These are phyloP conservation scores for Passer domesticus DNA, from an alignment of 2,113 vertebrate genomes.

Conservation along the genomic window DNA sequence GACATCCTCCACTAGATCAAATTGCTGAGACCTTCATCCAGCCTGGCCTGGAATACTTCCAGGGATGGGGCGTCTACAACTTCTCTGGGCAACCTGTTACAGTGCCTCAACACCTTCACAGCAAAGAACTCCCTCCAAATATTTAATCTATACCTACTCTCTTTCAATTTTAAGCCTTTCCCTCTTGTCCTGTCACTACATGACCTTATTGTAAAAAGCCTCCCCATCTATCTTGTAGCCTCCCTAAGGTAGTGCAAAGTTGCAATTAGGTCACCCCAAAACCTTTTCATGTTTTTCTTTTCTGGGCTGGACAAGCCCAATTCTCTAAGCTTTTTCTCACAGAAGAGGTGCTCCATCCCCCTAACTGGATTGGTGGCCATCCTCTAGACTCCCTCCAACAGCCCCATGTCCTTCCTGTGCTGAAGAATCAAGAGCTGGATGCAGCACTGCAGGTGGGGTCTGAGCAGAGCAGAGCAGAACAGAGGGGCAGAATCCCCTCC, in stretches of 20 bases:
- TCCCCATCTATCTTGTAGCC: not conserved
- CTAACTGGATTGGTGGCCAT: not conserved
- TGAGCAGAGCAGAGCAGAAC: not conserved
- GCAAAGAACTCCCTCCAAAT: not conserved
- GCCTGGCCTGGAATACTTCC: not conserved
- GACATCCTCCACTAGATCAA: not conserved
- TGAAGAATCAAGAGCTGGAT: not conserved
- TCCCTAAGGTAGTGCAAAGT: not conserved
- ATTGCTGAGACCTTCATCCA: not conserved
- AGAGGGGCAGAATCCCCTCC: not conserved
- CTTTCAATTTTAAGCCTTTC: not conserved
- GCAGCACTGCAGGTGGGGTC: not conserved
- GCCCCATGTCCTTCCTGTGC: not conserved
- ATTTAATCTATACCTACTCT: not conserved
- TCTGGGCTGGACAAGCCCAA: not conserved
- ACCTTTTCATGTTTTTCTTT: not conserved
- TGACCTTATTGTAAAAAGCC: not conserved
- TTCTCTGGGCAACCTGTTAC: not conserved
- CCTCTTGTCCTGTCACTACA: not conserved
- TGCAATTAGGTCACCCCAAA: not conserved
- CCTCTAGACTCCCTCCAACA: not conserved
- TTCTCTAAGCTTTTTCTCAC: not conserved
- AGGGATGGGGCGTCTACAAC: not conserved
- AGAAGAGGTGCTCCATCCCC: not conserved
- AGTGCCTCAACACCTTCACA: not conserved